Conservation (phyloP, 2,113 vertebrate species). For the Gorilla gorilla region DNA sequence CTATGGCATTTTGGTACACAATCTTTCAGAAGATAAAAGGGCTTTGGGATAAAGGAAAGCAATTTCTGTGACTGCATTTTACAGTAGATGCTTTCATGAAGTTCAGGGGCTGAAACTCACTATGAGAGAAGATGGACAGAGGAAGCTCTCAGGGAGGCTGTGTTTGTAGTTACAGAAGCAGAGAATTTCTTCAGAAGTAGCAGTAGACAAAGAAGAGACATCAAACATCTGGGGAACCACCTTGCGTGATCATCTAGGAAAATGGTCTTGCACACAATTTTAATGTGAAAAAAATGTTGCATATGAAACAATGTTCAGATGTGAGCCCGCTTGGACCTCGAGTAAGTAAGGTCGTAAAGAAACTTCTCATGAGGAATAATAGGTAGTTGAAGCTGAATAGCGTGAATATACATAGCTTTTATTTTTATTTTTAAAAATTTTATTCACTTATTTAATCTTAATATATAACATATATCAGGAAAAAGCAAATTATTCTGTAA, state of each 20-base stretch:
- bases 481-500: not conserved
- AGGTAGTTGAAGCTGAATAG: not conserved
- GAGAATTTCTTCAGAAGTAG: slow-evolving; percentile 26
- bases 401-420: not conserved
- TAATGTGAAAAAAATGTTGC: not conserved
- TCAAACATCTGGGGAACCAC: not conserved
- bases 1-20: not conserved
- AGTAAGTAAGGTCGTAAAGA: not conserved
- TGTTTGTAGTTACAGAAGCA: not conserved
- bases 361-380: not conserved
- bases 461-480: not conserved
- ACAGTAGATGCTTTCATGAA: not conserved
- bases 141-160: not conserved
- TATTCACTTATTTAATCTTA: not conserved
- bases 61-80: not conserved
- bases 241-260: not conserved
- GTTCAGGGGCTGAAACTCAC: not conserved
- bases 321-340: not conserved
- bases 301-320: not conserved
- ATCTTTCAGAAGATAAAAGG: slow-evolving; percentile 5
- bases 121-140: not conserved
- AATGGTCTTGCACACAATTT: not conserved
- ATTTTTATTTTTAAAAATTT: not conserved
- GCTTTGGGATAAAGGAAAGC: not conserved
- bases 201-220: not conserved